A percentile compares a stretch with the other conserved stretches of the same genome.
Conservation (phyloP, 1,140 invertebrate species). For the Sminthurinus signatus region DNA sequence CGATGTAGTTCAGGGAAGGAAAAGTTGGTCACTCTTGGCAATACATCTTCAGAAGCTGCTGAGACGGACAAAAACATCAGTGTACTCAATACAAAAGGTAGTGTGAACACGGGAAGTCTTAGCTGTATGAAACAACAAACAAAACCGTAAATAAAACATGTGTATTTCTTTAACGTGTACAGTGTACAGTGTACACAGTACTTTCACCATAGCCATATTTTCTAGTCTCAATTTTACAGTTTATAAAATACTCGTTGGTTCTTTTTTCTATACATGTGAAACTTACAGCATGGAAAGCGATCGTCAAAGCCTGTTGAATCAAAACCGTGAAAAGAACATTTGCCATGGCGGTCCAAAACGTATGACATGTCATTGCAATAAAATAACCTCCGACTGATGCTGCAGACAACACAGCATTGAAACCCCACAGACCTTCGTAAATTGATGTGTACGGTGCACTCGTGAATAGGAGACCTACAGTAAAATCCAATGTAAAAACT, state of each 20-base stretch:
- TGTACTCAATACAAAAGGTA: constrained; percentile 47
- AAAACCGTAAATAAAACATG: too few relatives aligned
- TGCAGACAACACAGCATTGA: constrained; percentile 47
- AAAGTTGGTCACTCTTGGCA: constrained; percentile 33
- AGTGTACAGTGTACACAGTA: too few relatives aligned
- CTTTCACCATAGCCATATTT: too few relatives aligned
- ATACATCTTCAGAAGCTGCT: constrained; percentile 33
- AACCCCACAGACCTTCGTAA: constrained; percentile 48
- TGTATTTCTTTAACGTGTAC: too few relatives aligned
- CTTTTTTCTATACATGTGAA: too few relatives aligned
- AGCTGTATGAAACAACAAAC: too few relatives aligned
- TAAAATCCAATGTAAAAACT: not conserved
- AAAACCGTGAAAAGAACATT: constrained; percentile 46
- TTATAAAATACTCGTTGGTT: too few relatives aligned
- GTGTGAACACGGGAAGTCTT: constrained; percentile 44
- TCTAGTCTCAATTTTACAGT: too few relatives aligned
- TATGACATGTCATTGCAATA: constrained; percentile 46
- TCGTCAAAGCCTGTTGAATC: constrained; percentile 43
- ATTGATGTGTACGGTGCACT: constrained; percentile 42
- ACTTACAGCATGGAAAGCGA: constrained; percentile 25
- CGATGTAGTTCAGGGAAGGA: constrained; percentile 47
- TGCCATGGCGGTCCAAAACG: constrained; percentile 43
- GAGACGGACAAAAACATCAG: constrained; percentile 47
- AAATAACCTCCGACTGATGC: constrained; percentile 47
- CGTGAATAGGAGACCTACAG: constrained; percentile 12